Base-by-base conservation (phyloP, 2,888 invertebrate genomes). In the Odontothrips loti region DNA sequence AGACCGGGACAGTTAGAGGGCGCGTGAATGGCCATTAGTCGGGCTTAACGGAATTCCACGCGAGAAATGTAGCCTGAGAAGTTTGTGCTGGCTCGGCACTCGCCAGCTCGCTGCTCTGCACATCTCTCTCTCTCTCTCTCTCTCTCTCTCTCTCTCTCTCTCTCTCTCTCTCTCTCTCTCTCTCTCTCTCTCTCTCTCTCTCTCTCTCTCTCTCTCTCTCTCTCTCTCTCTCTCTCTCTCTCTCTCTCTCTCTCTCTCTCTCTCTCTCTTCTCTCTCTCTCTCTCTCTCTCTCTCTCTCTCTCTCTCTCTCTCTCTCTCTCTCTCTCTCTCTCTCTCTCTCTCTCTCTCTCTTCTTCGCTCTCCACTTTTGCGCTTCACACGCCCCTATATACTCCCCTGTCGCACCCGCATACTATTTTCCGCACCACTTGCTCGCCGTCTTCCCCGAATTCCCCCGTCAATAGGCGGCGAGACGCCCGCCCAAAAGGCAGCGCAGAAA, bases 61-160 rank as follows among this genome's bases (percentile, higher is more conserved):
- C 68, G 68, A 75, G 68, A 75, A 75, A 75, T 75, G 68, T 75
- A 75, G 68, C 68, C 68, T 75, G 68, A 75, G 68, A 75, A 75
- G 68, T 75, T 75, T 75, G 68, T 27, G 68, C 68, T 75, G 68
- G 68, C 68, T 75, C 68, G 68, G 68, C 68, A 58, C 58, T 75
- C 68, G 68, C 8, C 68, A 11, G 23, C 68, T 23, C 68, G 68
- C 51, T 6, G 23, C 68, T 9, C 68, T 23, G 68, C 68, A 23
- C 68, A 23, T 8, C 68, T 1, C 23, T n/a, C 23, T 68, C 68
- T 9, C 23, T 27, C 68, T 3, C 11, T 10, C 68, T 27, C 27
- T 2, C 9, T 23, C 23, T 23, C 9, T 23, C 9, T 20, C 0
- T 23, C 11, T 11, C 68, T 12, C 17, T n/a, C 1, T n/a, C 63